phyloP scores from a whole-genome alignment of 2,888 invertebrate species.

The Balanococcus diminutus region DNA sequence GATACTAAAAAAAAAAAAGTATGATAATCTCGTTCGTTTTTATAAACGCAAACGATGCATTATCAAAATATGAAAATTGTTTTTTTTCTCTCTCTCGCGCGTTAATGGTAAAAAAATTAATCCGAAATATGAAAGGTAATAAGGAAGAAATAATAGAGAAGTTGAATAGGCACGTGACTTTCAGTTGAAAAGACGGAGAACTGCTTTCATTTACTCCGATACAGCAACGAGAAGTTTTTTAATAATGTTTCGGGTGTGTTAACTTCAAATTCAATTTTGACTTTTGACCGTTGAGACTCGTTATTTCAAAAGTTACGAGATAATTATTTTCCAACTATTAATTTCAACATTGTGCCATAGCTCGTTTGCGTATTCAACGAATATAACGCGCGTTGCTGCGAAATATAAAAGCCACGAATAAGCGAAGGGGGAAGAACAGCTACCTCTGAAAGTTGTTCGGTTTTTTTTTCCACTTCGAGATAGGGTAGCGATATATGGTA shows the following conservation, averaged over 20 bases:
- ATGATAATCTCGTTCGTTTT: background rate
- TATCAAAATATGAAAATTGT: background rate
- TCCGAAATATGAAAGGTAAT: background rate
- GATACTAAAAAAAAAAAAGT: background rate
- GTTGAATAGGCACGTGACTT: conserved; percentile 29
- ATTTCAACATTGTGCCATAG: conserved; percentile 14
- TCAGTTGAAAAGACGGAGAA: background rate
- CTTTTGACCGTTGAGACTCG: conserved; percentile 39
- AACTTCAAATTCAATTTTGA: conserved; percentile 28
- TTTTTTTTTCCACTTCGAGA: background rate
- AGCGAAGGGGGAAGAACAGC: background rate
- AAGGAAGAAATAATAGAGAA: background rate
- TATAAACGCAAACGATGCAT: background rate
- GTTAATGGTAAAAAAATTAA: background rate
- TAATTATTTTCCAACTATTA: conserved; percentile 40
- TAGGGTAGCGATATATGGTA: conserved; percentile 5
- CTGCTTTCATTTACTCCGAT: conserved; percentile 1
- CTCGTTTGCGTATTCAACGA: background rate
- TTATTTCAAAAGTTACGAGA: conserved; percentile 35
- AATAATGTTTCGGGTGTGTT: conserved; percentile 43
- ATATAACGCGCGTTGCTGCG: background rate
- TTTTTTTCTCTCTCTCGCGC: background rate
- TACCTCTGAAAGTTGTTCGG: background rate
- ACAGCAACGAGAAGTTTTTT: conserved; percentile 27
- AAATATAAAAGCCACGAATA: background rate